Conservation (phyloP, 92 coral and sea anemone species). For the Paramuricea clavata region DNA sequence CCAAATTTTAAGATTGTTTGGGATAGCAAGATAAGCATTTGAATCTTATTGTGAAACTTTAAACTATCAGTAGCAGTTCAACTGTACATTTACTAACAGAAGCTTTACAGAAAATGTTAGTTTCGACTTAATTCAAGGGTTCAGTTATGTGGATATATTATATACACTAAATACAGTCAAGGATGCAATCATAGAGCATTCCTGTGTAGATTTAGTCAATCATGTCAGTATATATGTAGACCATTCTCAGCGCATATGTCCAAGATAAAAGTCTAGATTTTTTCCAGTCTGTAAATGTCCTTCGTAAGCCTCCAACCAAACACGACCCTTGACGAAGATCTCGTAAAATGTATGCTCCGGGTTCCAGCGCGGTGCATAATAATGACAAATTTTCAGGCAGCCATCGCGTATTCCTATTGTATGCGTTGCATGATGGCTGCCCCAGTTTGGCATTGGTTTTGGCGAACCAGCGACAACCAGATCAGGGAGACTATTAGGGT, state of each 20-base stretch:
- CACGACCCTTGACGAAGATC: conserved; percentile 59
- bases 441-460: conserved; percentile 35
- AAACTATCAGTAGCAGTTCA: too few species aligned
- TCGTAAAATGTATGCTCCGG: conserved; percentile 54
- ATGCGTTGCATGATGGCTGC: conserved; percentile 17
- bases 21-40: too few species aligned
- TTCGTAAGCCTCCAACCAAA: conserved; percentile 63
- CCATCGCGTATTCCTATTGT: conserved; percentile 56
- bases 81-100: too few species aligned
- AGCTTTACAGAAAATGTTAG: too few species aligned
- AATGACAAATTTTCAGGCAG: conserved; percentile 59
- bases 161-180: too few species aligned
- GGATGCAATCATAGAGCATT: too few species aligned
- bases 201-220: too few species aligned
- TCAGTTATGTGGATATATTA: too few species aligned
- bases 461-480: conserved; percentile 74
- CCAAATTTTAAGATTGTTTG: too few species aligned
- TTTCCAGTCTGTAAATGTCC: conserved; percentile 48
- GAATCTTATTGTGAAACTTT: too few species aligned
- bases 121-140: too few species aligned
- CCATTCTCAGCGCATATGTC: conserved; percentile 21
- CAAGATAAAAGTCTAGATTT: conserved; percentile 47
- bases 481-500: conserved; percentile 80
- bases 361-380: conserved; percentile 43
- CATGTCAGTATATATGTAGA: too few species aligned